These are phyloP conservation scores for Xenops minutus DNA, from an alignment of 2,797 vertebrate species.

Conservation along the genomic window DNA sequence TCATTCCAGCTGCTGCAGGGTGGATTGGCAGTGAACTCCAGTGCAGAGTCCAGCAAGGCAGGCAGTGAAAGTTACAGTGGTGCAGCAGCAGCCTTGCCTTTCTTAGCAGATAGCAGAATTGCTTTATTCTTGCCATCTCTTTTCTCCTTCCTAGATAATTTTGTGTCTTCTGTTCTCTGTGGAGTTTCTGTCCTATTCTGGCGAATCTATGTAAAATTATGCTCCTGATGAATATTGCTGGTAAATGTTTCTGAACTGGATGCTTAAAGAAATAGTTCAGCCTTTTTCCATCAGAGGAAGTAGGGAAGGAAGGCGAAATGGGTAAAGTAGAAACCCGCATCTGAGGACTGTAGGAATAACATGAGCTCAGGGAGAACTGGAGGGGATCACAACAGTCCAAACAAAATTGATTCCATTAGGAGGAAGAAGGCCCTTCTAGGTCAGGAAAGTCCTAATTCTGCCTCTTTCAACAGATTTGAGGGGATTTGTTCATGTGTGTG, in stretches of 20 bases:
- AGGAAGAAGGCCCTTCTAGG: not conserved
- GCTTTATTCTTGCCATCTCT: not conserved
- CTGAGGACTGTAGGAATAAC: not conserved
- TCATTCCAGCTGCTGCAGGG: not conserved
- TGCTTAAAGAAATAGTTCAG: not conserved
- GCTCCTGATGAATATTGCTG: not conserved
- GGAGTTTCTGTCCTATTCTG: not conserved
- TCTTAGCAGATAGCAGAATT: not conserved
- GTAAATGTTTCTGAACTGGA: not conserved
- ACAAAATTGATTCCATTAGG: not conserved
- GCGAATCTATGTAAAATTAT: not conserved
- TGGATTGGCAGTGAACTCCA: not conserved
- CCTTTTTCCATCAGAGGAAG: not conserved
- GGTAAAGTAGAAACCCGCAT: not conserved
- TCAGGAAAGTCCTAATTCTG: not conserved
- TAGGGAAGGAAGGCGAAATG: not conserved
- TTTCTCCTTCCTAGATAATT: not conserved
- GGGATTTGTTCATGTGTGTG: not conserved
- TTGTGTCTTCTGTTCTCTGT: not conserved
- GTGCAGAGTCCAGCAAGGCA: not conserved
- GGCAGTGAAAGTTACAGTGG: not conserved
- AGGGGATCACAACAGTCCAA: fast-evolving
- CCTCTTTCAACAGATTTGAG: not conserved
- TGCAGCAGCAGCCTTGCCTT: not conserved
- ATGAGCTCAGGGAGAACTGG: not conserved